Percentiles rank a stretch among this genome's conserved stretches.
phyloP scores from a whole-genome alignment of 2,888 invertebrate genomes.

The Cerastis leucographa region DNA sequence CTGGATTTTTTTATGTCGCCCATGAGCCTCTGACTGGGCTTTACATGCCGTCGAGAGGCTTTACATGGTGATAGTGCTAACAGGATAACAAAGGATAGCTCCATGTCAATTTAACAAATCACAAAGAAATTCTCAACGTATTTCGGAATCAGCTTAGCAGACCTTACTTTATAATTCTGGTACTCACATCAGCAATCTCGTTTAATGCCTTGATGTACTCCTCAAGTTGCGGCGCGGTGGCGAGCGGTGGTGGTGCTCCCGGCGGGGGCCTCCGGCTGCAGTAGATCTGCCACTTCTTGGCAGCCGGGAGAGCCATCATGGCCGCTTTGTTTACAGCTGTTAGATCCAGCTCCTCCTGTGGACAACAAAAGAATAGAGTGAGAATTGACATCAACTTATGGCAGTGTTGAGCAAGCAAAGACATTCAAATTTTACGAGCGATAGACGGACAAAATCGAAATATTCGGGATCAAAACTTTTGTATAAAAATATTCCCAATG shows the following conservation, averaged over 20 bases:
- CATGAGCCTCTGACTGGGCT: too few relatives aligned
- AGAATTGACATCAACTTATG: not conserved
- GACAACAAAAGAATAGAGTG: constrained; percentile 59
- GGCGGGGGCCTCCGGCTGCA: constrained; percentile 95
- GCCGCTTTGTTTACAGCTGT: constrained; percentile 98
- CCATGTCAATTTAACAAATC: not conserved
- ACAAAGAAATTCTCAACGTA: not conserved
- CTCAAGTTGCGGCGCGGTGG: constrained; percentile 95
- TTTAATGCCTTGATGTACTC: constrained; percentile 97
- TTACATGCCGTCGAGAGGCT: too few relatives aligned
- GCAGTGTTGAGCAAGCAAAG: too few relatives aligned
- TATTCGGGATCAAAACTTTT: too few relatives aligned
- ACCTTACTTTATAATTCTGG: not conserved
- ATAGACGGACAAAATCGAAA: too few relatives aligned
- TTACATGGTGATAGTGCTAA: too few relatives aligned
- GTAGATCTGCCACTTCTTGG: constrained; percentile 99
- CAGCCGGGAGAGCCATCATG: constrained; percentile 97
- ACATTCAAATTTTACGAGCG: too few relatives aligned
- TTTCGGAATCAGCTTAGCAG: not conserved
- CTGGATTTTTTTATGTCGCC: too few relatives aligned
- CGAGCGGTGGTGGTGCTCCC: constrained; percentile 83
- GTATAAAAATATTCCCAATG: too few relatives aligned
- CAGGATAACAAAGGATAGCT: not conserved
- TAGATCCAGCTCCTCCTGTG: constrained; percentile 97
- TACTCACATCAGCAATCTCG: constrained; percentile 94